phyloP scores from a whole-genome alignment of 2,888 invertebrate species.

The Halocaridina rubra region DNA sequence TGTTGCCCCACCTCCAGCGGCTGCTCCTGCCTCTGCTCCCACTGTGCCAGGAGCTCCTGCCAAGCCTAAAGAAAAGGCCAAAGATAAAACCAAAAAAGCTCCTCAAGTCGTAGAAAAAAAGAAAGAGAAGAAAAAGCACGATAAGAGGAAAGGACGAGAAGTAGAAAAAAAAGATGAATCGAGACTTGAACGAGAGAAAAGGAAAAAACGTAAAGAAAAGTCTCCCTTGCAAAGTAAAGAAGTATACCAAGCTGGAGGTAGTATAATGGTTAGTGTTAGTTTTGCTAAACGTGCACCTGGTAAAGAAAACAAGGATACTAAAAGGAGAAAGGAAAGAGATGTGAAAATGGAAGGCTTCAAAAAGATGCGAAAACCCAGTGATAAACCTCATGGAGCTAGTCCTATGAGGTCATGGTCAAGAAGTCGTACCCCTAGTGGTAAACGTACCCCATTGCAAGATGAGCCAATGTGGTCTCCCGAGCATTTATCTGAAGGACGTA shows the following conservation, averaged over 20 bases:
- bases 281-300: conserved; percentile 70
- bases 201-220: conserved; percentile 55
- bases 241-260: conserved; percentile 92
- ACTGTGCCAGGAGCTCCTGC: background rate
- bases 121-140: conserved; percentile 58
- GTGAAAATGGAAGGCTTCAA: conserved; percentile 65
- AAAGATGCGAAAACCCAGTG: conserved; percentile 67
- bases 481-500: conserved; percentile 75
- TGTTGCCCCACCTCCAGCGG: background rate
- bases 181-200: conserved; percentile 43
- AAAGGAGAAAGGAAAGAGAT: conserved; percentile 44
- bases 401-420: conserved; percentile 65
- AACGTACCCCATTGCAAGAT: conserved; percentile 64
- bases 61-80: conserved; percentile 61
- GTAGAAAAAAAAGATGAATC: conserved; percentile 60
- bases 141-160: conserved; percentile 61
- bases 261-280: conserved; percentile 91
- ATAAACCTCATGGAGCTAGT: conserved; percentile 52
- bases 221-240: conserved; percentile 75
- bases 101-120: conserved; percentile 63
- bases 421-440: conserved; percentile 50
- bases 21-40: background rate
- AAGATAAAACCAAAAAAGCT: conserved; percentile 64
- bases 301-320: conserved; percentile 57
- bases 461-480: conserved; percentile 70